These are phyloP conservation scores for Myoxocephalus aenaeus DNA, from an alignment of 2,797 vertebrate species.

Conservation along the genomic window DNA sequence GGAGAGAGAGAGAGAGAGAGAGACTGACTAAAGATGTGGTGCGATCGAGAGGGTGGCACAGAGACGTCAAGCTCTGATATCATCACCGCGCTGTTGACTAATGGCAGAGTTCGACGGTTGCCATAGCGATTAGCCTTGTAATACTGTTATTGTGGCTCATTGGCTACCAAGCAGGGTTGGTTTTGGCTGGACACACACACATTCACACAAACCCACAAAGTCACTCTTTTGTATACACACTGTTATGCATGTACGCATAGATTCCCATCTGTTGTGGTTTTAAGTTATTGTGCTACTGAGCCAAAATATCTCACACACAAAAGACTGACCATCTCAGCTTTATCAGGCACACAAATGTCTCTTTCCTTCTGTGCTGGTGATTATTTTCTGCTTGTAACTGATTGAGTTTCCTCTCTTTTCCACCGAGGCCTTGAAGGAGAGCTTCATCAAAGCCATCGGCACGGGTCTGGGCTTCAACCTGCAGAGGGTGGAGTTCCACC, in stretches of 20 bases:
- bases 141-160: slow-evolving; percentile 76
- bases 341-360: not conserved
- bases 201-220: slow-evolving; percentile 12
- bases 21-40: slow-evolving; percentile 69
- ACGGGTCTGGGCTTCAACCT: slow-evolving; percentile 94
- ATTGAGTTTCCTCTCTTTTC: slow-evolving; percentile 33
- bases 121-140: slow-evolving; percentile 78
- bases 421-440: slow-evolving; percentile 93
- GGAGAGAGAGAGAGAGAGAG: no score
- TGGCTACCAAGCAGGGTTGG: slow-evolving; percentile 55
- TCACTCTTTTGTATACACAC: slow-evolving; percentile 33
- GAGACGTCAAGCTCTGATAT: slow-evolving; percentile 78
- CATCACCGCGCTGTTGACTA: slow-evolving; percentile 78
- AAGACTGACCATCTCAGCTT: slow-evolving; percentile 16
- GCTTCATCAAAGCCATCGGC: slow-evolving; percentile 96
- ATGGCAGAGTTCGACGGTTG: slow-evolving; percentile 75
- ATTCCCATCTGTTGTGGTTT: slow-evolving; percentile 56
- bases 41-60: slow-evolving; percentile 74
- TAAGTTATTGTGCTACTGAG: slow-evolving; percentile 21
- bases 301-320: slow-evolving; percentile 15
- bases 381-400: slow-evolving; percentile 13
- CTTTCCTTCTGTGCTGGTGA: not conserved
- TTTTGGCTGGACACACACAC: slow-evolving; percentile 57
- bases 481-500: slow-evolving; percentile 93
- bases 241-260: slow-evolving; percentile 46